Conservation (phyloP, 1,140 invertebrate species). For the Melanaphis sacchari region DNA sequence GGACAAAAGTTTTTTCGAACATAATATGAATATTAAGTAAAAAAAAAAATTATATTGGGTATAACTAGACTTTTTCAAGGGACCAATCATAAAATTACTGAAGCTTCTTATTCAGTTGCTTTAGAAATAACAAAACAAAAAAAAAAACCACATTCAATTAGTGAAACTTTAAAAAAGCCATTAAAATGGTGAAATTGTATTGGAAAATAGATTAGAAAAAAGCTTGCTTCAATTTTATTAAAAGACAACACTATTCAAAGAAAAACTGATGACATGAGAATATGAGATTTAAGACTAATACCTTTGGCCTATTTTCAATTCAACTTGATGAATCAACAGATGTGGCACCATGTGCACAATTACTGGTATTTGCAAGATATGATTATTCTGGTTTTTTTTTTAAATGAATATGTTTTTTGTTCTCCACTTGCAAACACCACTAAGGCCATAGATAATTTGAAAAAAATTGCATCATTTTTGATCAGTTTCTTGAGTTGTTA, state of each 20-base stretch:
- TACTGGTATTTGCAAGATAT: conserved; percentile 5
- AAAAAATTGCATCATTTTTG: neutral
- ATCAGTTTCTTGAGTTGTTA: neutral
- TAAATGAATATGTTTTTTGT: conserved; percentile 6
- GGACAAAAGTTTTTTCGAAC: neutral
- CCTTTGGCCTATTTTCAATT: neutral
- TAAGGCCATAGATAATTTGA: neutral
- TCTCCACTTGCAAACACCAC: neutral
- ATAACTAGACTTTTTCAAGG: neutral
- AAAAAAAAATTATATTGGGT: neutral
- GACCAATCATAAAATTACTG: neutral
- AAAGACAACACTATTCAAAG: neutral
- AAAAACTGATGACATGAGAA: neutral
- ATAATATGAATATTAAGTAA: conserved; percentile 10
- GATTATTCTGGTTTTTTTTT: neutral
- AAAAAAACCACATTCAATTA: neutral
- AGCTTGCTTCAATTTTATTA: neutral
- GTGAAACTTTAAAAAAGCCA: neutral
- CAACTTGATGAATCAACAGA: neutral
- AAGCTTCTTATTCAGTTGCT: neutral
- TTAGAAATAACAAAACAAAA: neutral
- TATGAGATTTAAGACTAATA: neutral
- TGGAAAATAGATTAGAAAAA: neutral
- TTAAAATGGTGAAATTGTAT: neutral
- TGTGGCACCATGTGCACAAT: neutral